phyloP scores from a whole-genome alignment of 2,888 invertebrate species.

The Drosophila imparisetae region DNA sequence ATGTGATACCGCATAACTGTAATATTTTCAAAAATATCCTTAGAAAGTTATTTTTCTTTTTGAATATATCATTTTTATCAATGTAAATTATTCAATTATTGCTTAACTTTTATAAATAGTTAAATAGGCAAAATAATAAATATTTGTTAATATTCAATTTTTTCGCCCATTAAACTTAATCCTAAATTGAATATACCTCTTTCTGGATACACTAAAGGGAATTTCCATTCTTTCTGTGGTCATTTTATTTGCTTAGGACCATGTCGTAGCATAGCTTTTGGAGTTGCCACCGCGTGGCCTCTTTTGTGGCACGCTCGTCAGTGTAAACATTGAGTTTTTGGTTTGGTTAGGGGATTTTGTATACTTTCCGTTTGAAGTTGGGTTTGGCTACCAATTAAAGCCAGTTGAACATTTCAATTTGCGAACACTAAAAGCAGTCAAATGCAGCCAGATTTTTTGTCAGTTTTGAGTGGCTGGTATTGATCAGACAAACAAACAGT shows the following conservation, averaged over 20 bases:
- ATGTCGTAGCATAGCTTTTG: slow-evolving; percentile 37
- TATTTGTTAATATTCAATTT: not conserved
- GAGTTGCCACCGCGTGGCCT: slow-evolving; percentile 47
- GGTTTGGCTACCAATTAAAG: slow-evolving; percentile 42
- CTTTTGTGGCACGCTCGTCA: slow-evolving; percentile 50
- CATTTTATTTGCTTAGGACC: slow-evolving; percentile 70
- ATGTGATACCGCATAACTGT: slow-evolving; percentile 11
- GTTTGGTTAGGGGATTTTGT: slow-evolving; percentile 13
- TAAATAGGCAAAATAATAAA: not conserved
- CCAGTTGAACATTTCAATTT: slow-evolving; percentile 48
- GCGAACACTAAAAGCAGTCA: slow-evolving; percentile 35
- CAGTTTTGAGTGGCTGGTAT: slow-evolving; percentile 38
- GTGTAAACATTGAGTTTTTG: slow-evolving; percentile 64
- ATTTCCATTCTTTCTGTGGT: slow-evolving; percentile 38
- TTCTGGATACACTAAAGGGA: slow-evolving; percentile 7
- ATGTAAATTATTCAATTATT: not conserved
- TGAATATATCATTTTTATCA: not conserved
- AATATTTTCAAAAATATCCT: not conserved
- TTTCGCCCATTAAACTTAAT: not conserved
- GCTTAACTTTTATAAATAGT: not conserved
- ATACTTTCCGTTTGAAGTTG: slow-evolving; percentile 12
- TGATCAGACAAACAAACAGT: slow-evolving; percentile 7
- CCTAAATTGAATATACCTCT: not conserved
- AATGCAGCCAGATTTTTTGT: slow-evolving; percentile 39
- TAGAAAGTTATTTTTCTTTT: not conserved